Percentiles rank a stretch among this genome's conserved stretches.
phyloP scores from a whole-genome alignment of 1,140 invertebrate genomes.

The Epicauta chinensis region DNA sequence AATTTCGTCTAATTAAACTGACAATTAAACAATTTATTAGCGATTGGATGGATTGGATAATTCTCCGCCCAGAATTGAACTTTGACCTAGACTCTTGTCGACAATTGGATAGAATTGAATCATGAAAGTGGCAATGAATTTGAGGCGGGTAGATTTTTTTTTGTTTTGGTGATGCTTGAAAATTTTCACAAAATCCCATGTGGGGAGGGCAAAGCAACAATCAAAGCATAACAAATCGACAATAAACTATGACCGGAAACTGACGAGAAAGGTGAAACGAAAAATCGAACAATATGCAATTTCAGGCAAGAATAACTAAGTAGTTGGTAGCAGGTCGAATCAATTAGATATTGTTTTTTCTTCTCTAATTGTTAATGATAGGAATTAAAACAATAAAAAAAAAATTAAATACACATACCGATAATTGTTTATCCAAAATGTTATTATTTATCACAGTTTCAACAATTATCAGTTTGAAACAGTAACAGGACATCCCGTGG shows the following conservation, averaged over 20 bases:
- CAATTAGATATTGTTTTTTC: constrained; percentile 3
- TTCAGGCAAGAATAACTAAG: constrained; percentile 16
- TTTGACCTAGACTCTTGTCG: constrained; percentile 11
- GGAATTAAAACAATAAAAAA: neutral
- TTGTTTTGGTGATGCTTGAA: no score
- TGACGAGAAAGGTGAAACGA: neutral
- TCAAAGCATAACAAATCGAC: constrained; percentile 8
- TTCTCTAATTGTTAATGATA: no score
- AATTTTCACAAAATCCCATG: no score
- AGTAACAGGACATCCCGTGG: constrained; percentile 23
- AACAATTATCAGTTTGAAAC: constrained; percentile 18
- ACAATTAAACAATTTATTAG: no score
- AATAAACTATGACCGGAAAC: constrained; percentile 17
- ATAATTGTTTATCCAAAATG: constrained; percentile 12
- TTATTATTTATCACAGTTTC: constrained; percentile 15
- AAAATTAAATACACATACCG: constrained; percentile 9
- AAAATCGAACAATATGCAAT: constrained; percentile 10
- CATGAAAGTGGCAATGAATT: constrained; percentile 5
- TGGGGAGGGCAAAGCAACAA: no score
- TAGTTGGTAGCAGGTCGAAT: constrained; percentile 7
- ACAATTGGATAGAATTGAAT: constrained; percentile 8
- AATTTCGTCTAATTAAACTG: no score
- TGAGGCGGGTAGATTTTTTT: no score
- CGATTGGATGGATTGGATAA: constrained; percentile 6
- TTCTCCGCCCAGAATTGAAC: constrained; percentile 7